phyloP scores from a whole-genome alignment of 1,140 invertebrate species.

The Lordiphosa stackelbergi region DNA sequence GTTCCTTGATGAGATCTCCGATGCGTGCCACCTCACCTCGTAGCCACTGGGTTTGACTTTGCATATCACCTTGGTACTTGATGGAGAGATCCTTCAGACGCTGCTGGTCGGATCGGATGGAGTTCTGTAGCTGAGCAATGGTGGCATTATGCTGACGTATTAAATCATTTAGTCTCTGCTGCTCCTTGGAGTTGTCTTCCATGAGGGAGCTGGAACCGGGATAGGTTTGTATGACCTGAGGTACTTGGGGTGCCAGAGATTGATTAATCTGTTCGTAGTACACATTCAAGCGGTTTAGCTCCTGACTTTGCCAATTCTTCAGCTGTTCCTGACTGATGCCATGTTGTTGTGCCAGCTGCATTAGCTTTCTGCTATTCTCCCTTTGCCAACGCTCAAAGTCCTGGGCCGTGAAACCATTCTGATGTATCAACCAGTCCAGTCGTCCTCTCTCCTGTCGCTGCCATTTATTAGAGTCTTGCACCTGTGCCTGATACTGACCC shows the following conservation, averaged over 20 bases:
- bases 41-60: slow-evolving; percentile 69
- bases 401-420: slow-evolving; percentile 52
- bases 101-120: slow-evolving; percentile 61
- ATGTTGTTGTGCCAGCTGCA: slow-evolving; percentile 44
- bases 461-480: slow-evolving; percentile 50
- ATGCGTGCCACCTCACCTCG: slow-evolving; percentile 63
- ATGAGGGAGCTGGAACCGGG: slow-evolving; percentile 30
- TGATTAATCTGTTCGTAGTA: slow-evolving; percentile 58
- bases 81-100: slow-evolving; percentile 57
- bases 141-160: slow-evolving; percentile 68
- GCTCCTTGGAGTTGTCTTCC: slow-evolving; percentile 50
- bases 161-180: slow-evolving; percentile 56
- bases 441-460: slow-evolving; percentile 61
- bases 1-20: slow-evolving; percentile 59
- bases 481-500: slow-evolving; percentile 55
- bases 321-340: slow-evolving; percentile 47
- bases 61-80: slow-evolving; percentile 70
- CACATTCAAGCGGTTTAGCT: slow-evolving; percentile 52
- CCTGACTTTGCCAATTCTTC: slow-evolving; percentile 62
- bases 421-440: slow-evolving; percentile 68
- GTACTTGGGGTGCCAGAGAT: slow-evolving; percentile 35
- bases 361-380: slow-evolving; percentile 53
- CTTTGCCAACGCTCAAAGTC: slow-evolving; percentile 71
- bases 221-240: slow-evolving; percentile 7
- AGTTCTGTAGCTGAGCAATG: slow-evolving; percentile 59